A percentile compares a stretch with the other conserved stretches of the same genome.
Conservation (phyloP, 2,113 vertebrate species). For the Gnathochromis pfefferi region DNA sequence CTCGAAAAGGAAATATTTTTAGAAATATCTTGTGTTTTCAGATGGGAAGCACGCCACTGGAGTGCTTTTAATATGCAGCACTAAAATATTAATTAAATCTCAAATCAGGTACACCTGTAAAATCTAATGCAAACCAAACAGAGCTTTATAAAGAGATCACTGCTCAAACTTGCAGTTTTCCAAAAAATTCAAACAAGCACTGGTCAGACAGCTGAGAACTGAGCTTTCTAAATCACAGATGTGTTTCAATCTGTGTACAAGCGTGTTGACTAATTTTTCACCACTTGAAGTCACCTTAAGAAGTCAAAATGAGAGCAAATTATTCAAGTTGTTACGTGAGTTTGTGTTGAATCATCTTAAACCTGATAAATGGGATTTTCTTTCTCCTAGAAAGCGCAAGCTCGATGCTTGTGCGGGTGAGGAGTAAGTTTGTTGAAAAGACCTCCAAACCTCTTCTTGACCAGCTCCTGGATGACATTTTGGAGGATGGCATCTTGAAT, state of each 20-base stretch:
- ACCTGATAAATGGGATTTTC: background rate
- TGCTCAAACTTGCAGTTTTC: background rate
- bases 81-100: background rate
- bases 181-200: background rate
- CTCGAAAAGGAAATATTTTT: background rate
- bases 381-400: background rate
- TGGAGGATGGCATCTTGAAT: slow-evolving; percentile 29
- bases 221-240: background rate
- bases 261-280: background rate
- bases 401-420: background rate
- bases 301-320: background rate
- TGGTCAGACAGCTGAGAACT: background rate
- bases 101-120: background rate
- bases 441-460: background rate
- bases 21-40: background rate
- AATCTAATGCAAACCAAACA: background rate
- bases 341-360: background rate
- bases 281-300: background rate
- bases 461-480: slow-evolving; percentile 64
- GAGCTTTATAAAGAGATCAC: background rate
- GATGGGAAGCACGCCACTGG: background rate
- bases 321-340: background rate
- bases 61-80: background rate
- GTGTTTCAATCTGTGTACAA: background rate
- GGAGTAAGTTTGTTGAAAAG: background rate